Evolutionary conservation across 1,140 invertebrate species (phyloP).

Genomic region (Ephestia elutella): DNA sequence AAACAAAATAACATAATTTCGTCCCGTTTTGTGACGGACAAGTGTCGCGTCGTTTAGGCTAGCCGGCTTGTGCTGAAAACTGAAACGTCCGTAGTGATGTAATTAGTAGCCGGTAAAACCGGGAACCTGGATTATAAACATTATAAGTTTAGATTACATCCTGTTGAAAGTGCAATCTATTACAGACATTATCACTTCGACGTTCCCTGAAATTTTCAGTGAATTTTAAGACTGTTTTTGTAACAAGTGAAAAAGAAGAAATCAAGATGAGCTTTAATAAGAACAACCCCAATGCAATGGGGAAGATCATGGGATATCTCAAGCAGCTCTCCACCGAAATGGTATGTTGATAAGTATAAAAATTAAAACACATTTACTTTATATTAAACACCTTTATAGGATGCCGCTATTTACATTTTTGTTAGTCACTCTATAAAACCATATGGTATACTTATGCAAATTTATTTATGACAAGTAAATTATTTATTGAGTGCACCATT

Average conservation of each 20-base stretch:
- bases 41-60: not conserved
- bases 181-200: slow-evolving; percentile 61
- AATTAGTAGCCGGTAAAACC: slow-evolving; percentile 37
- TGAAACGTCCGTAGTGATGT: slow-evolving; percentile 38
- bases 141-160: slow-evolving; percentile 20
- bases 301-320: slow-evolving; percentile 69
- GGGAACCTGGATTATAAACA: slow-evolving; percentile 56
- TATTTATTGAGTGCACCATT: not conserved
- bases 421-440: too few species aligned
- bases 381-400: too few species aligned
- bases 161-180: slow-evolving; percentile 33
- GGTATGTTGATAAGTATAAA: slow-evolving; percentile 50
- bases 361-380: too few species aligned
- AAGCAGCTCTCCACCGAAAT: slow-evolving; percentile 70
- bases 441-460: too few species aligned
- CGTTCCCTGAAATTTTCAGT: slow-evolving; percentile 48
- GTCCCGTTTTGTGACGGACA: not conserved
- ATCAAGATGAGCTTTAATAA: slow-evolving; percentile 73
- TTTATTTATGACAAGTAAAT: too few species aligned
- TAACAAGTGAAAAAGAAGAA: slow-evolving; percentile 23
- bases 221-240: slow-evolving; percentile 1
- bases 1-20: slow-evolving; percentile 19
- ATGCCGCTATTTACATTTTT: too few species aligned
- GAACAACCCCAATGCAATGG: slow-evolving; percentile 67
- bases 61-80: slow-evolving; percentile 4